Evolutionary conservation across 2,888 invertebrate species (phyloP).

Genomic region (Agrilus biguttatus): DNA sequence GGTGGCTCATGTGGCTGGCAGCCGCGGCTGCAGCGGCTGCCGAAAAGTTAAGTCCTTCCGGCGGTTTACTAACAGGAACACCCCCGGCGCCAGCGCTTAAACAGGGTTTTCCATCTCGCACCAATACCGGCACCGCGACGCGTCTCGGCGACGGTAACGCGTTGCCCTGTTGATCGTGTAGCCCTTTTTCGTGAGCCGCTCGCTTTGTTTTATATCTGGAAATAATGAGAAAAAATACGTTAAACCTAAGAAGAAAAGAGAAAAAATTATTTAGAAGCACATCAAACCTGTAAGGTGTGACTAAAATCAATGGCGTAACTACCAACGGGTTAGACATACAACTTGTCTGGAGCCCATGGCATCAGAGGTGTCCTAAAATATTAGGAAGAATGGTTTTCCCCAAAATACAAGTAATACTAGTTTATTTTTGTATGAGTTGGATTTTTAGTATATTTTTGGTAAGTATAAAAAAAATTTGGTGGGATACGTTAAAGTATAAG

Average conservation of each 20-base stretch:
- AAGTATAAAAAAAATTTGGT: too few species aligned
- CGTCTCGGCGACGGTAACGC: slow-evolving; percentile 65
- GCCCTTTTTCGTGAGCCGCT: slow-evolving; percentile 87
- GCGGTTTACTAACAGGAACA: slow-evolving; percentile 18
- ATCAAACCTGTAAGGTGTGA: too few species aligned
- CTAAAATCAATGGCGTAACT: too few species aligned
- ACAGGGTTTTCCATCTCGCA: slow-evolving; percentile 89
- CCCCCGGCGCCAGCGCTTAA: slow-evolving; percentile 35
- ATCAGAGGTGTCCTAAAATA: too few species aligned
- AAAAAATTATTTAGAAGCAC: background rate
- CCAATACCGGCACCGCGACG: slow-evolving; percentile 88
- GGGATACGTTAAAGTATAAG: too few species aligned
- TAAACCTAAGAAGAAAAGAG: background rate
- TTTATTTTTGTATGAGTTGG: too few species aligned
- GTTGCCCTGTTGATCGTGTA: slow-evolving; percentile 40
- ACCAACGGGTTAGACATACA: too few species aligned
- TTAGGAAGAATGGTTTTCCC: too few species aligned
- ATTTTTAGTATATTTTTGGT: too few species aligned
- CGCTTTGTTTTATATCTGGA: slow-evolving; percentile 87
- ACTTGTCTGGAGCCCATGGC: too few species aligned
- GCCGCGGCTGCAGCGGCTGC: slow-evolving; percentile 9
- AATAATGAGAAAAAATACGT: slow-evolving; percentile 1
- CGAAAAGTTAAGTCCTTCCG: slow-evolving; percentile 21
- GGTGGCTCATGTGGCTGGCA: slow-evolving; percentile 24
- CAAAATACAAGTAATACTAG: too few species aligned